Evolutionary conservation across 2,888 invertebrate genomes (phyloP).

Genomic region (Tortrix viridana): DNA sequence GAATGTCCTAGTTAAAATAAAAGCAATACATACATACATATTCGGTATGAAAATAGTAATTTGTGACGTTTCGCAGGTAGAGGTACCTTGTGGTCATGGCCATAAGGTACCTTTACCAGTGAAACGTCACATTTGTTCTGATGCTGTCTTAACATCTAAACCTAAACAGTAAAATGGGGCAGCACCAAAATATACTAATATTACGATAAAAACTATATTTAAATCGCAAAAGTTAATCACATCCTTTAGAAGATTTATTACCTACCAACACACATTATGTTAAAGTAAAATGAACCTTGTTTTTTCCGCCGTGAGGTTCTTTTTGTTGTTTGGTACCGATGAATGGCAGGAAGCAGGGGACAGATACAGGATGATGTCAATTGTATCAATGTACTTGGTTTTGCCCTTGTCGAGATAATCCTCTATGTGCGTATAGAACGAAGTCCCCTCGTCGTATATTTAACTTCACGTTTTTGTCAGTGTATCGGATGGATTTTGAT

Average conservation of each 20-base stretch:
- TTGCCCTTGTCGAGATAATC: constrained; percentile 75
- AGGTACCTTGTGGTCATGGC: no score
- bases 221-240: constrained; percentile 23
- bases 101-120: no score
- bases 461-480: background rate
- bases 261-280: background rate
- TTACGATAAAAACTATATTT: constrained; percentile 27
- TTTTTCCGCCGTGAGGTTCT: constrained; percentile 41
- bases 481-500: no score
- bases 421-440: constrained; percentile 48
- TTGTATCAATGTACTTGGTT: constrained; percentile 56
- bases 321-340: constrained; percentile 48
- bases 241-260: constrained; percentile 30
- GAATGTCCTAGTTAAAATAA: no score
- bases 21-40: no score
- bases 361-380: constrained; percentile 71
- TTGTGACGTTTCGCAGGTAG: no score
- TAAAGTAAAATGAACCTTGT: constrained; percentile 45
- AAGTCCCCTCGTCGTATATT: background rate
- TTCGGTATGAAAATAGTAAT: no score
- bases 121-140: no score
- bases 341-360: constrained; percentile 57
- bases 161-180: no score
- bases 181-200: background rate
- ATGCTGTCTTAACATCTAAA: no score